These are phyloP conservation scores for Cyprinus carpio DNA, from an alignment of 2,113 vertebrate genomes.

Conservation along the genomic window DNA sequence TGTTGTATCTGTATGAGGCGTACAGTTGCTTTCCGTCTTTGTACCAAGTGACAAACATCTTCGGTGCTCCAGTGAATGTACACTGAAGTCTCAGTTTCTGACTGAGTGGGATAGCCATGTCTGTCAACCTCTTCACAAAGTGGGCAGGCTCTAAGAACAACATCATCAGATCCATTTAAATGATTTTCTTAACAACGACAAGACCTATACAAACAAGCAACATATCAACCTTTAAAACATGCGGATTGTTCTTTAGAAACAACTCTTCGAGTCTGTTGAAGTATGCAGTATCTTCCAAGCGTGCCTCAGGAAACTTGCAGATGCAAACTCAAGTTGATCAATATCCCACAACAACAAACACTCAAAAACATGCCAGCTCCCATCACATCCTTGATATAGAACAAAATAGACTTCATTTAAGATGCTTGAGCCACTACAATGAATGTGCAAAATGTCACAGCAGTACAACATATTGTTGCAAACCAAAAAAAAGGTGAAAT, in stretches of 20 bases:
- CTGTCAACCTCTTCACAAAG: conserved; percentile 76
- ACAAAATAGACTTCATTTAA: not conserved
- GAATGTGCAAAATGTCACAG: conserved; percentile 33
- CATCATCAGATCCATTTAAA: conserved; percentile 42
- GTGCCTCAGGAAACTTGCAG: conserved; percentile 37
- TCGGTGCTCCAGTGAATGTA: conserved; percentile 77
- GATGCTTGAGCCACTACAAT: not conserved
- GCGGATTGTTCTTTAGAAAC: not conserved
- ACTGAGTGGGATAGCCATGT: conserved; percentile 63
- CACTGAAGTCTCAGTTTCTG: conserved; percentile 50
- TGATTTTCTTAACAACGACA: conserved; percentile 32
- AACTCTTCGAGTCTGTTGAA: conserved; percentile 8
- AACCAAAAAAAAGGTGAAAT: conserved; percentile 23
- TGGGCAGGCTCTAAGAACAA: conserved; percentile 48
- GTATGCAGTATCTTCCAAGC: conserved; percentile 15
- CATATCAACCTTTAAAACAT: conserved; percentile 44
- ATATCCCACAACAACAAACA: conserved; percentile 31
- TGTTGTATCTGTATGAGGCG: conserved; percentile 66
- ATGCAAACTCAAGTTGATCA: conserved; percentile 8
- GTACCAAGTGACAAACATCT: conserved; percentile 80
- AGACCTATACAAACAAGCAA: conserved; percentile 17
- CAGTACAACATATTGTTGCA: conserved; percentile 24
- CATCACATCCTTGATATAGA: not conserved
- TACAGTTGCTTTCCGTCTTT: conserved; percentile 83
- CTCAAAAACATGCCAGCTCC: conserved; percentile 39